phyloP scores from a whole-genome alignment of 1,140 invertebrate species.

The Belonocnema kinseyi region DNA sequence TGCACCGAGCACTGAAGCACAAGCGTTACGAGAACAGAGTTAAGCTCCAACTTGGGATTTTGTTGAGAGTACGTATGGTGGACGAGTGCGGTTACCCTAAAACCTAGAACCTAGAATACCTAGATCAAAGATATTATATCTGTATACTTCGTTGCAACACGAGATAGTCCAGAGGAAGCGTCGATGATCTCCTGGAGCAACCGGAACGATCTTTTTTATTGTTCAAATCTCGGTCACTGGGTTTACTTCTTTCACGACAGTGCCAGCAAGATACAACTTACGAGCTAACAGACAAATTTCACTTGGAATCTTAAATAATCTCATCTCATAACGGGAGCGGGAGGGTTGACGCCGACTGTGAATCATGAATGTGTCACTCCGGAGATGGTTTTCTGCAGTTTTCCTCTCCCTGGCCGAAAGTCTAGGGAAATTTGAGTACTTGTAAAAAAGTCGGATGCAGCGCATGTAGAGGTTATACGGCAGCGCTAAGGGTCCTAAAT shows the following conservation, averaged over 20 bases:
- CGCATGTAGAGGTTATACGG: too few species aligned
- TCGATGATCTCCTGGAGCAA: slow-evolving; percentile 19
- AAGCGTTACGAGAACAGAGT: slow-evolving; percentile 43
- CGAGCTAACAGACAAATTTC: too few species aligned
- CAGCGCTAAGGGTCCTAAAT: too few species aligned
- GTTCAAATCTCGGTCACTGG: slow-evolving; percentile 14
- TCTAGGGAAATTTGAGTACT: too few species aligned
- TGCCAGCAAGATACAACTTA: too few species aligned
- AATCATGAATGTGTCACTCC: too few species aligned
- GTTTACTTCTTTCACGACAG: neutral
- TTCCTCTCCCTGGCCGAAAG: too few species aligned
- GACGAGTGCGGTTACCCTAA: slow-evolving; percentile 48
- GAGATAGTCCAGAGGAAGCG: slow-evolving; percentile 2
- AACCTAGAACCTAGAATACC: slow-evolving; percentile 32
- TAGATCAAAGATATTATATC: slow-evolving; percentile 17
- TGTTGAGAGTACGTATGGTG: slow-evolving; percentile 35
- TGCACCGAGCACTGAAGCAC: slow-evolving; percentile 34
- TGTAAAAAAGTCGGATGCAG: too few species aligned
- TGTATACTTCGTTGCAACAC: neutral
- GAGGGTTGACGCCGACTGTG: too few species aligned
- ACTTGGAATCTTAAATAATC: too few species aligned
- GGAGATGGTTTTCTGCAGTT: too few species aligned
- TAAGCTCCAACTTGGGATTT: slow-evolving; percentile 48
- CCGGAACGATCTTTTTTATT: slow-evolving; percentile 26
- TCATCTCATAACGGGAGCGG: too few species aligned